These are phyloP conservation scores for Caradrina kadenii DNA, from an alignment of 2,888 invertebrate species.

Conservation along the genomic window DNA sequence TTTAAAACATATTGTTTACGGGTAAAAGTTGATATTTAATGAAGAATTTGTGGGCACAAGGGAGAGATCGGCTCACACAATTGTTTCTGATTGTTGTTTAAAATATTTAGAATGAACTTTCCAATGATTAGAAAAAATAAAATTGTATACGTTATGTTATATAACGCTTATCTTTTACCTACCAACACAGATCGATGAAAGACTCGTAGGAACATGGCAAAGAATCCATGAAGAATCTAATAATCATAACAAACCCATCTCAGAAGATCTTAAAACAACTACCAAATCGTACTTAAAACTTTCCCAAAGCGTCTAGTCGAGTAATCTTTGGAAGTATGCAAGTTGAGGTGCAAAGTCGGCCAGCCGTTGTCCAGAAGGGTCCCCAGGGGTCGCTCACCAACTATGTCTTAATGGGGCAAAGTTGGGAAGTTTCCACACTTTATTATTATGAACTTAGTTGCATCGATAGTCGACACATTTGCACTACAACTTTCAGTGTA, in stretches of 20 bases:
- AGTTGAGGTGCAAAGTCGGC: conserved; percentile 47
- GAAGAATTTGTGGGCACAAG: conserved; percentile 59
- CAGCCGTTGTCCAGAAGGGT: conserved; percentile 54
- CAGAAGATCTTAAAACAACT: conserved; percentile 30
- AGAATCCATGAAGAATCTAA: conserved; percentile 19
- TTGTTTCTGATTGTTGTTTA: conserved; percentile 8
- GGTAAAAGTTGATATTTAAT: conserved; percentile 59
- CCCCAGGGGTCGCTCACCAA: conserved; percentile 63
- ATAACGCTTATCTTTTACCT: neutral
- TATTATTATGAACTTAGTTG: conserved; percentile 69
- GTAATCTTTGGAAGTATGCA: conserved; percentile 57
- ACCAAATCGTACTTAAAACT: conserved; percentile 51
- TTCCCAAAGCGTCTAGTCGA: conserved; percentile 36
- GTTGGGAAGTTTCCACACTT: conserved; percentile 65
- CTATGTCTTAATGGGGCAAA: conserved; percentile 74
- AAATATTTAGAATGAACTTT: conserved; percentile 16
- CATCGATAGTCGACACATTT: conserved; percentile 38
- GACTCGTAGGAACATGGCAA: neutral
- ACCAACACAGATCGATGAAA: neutral
- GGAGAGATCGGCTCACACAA: conserved; percentile 24
- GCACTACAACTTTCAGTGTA: conserved; percentile 32
- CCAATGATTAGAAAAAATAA: conserved; percentile 1
- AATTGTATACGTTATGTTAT: too few relatives aligned
- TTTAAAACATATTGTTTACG: conserved; percentile 62
- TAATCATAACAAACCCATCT: conserved; percentile 20